A percentile compares a stretch with the other conserved stretches of the same genome.
Conservation (phyloP, 2,113 vertebrate genomes). For the Myotis davidii region DNA sequence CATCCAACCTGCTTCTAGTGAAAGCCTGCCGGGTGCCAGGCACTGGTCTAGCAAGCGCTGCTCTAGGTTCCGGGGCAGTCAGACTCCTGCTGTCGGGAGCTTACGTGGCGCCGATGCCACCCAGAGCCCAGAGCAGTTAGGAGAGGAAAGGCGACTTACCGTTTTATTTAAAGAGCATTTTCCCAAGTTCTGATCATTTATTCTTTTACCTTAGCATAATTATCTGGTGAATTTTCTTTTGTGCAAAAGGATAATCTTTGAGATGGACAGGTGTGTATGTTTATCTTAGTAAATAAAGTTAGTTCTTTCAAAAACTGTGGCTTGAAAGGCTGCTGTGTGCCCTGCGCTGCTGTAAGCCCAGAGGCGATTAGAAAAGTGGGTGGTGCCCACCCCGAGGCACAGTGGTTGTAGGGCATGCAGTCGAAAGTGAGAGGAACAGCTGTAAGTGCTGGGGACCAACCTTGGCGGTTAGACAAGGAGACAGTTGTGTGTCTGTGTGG, state of each 20-base stretch:
- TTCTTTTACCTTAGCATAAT: not conserved
- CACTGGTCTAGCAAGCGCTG: too few species aligned
- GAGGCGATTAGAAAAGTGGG: not conserved
- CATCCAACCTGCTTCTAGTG: not conserved
- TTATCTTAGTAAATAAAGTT: slow-evolving; percentile 1
- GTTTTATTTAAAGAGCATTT: not conserved
- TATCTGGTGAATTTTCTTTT: not conserved
- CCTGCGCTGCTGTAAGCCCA: not conserved
- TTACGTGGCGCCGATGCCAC: not conserved
- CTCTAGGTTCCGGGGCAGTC: too few species aligned
- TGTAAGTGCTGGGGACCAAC: not conserved
- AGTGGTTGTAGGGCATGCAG: too few species aligned
- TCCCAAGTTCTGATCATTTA: not conserved
- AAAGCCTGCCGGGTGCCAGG: not conserved
- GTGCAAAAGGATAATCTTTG: not conserved
- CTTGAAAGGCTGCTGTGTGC: not conserved
- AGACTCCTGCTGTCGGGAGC: not conserved
- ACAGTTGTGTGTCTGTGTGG: fast-evolving
- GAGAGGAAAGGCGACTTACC: not conserved
- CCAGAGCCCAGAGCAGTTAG: not conserved
- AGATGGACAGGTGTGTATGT: not conserved
- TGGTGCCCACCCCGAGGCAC: not conserved
- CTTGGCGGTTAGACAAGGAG: not conserved
- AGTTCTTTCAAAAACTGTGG: not conserved
- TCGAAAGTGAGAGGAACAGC: not conserved